Conservation (phyloP, 2,888 invertebrate species). For the Pachymerium ferrugineum region DNA sequence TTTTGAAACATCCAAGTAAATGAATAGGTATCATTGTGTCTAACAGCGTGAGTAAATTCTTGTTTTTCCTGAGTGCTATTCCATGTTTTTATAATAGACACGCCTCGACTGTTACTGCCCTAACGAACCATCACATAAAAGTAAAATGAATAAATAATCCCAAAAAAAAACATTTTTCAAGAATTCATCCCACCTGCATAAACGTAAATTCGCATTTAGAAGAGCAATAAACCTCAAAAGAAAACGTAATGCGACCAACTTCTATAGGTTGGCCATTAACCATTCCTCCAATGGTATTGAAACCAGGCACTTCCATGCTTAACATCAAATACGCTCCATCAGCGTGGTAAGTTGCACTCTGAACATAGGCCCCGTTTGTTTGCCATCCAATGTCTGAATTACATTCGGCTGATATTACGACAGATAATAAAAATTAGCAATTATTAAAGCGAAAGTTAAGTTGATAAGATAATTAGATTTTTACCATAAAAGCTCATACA, state of each 20-base stretch:
- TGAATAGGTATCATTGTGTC: conserved; percentile 47
- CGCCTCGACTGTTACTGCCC: conserved; percentile 47
- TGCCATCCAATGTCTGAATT: conserved; percentile 51
- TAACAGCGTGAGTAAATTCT: conserved; percentile 46
- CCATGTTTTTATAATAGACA: conserved; percentile 49
- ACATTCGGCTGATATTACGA: conserved; percentile 43
- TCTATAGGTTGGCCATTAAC: conserved; percentile 47
- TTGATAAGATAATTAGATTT: not conserved
- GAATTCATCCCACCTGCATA: conserved; percentile 48
- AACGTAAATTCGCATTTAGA: conserved; percentile 54
- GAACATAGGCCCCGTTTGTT: conserved; percentile 50
- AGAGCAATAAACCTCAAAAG: conserved; percentile 53
- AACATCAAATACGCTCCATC: conserved; percentile 52
- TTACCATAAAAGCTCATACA: conserved; percentile 49
- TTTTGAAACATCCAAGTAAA: conserved; percentile 53
- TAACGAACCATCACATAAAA: conserved; percentile 38
- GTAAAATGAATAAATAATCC: not conserved
- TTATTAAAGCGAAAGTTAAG: not conserved
- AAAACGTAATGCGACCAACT: conserved; percentile 51
- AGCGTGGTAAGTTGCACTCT: conserved; percentile 51
- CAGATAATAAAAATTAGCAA: conserved; percentile 16
- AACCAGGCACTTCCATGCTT: conserved; percentile 50
- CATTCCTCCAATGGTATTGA: conserved; percentile 46
- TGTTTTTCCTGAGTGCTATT: conserved; percentile 45
- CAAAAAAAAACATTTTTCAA: not conserved